Evolutionary conservation across 2,888 invertebrate genomes (phyloP).

Genomic region (Tillus elongatus): DNA sequence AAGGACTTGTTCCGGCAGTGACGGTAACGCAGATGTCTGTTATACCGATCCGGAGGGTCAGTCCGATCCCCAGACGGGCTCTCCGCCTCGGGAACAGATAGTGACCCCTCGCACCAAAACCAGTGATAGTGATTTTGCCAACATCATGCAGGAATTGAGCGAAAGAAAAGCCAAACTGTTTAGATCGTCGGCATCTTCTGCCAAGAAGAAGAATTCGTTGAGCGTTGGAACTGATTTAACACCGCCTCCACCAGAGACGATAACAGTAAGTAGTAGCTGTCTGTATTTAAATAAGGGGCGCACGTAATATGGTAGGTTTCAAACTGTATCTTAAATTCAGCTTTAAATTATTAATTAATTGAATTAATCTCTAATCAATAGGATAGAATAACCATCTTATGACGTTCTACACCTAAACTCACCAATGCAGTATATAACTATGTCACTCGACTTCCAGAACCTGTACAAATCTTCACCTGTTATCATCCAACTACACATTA

Average conservation of each 20-base stretch:
- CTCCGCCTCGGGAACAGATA: slow-evolving; percentile 44
- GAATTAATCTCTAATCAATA: no score
- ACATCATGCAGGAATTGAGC: slow-evolving; percentile 35
- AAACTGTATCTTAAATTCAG: no score
- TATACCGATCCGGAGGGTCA: slow-evolving; percentile 63
- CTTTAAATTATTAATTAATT: no score
- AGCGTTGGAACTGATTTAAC: slow-evolving; percentile 44
- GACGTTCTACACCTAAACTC: no score
- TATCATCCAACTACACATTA: no score
- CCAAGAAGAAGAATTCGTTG: slow-evolving; percentile 58
- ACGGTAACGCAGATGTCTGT: slow-evolving; percentile 44
- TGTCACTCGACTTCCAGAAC: no score
- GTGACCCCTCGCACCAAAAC: slow-evolving; percentile 28
- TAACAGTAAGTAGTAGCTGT: slow-evolving; percentile 34
- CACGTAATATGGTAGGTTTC: no score
- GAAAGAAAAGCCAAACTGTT: slow-evolving; percentile 55
- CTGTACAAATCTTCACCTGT: no score
- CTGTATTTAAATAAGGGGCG: no score
- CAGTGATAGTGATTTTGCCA: slow-evolving; percentile 32
- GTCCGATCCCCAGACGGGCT: slow-evolving; percentile 52
- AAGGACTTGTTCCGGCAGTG: slow-evolving; percentile 47
- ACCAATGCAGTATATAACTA: no score
- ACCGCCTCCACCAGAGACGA: slow-evolving; percentile 36
- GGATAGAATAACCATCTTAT: no score
- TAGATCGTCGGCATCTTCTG: slow-evolving; percentile 50